Evolutionary conservation across 37 sponge, comb jelly and placozoan genomes (phyloP), one percentile per base, ranked within the genome.

Genomic region (Amphimedon queenslandica): DNA sequence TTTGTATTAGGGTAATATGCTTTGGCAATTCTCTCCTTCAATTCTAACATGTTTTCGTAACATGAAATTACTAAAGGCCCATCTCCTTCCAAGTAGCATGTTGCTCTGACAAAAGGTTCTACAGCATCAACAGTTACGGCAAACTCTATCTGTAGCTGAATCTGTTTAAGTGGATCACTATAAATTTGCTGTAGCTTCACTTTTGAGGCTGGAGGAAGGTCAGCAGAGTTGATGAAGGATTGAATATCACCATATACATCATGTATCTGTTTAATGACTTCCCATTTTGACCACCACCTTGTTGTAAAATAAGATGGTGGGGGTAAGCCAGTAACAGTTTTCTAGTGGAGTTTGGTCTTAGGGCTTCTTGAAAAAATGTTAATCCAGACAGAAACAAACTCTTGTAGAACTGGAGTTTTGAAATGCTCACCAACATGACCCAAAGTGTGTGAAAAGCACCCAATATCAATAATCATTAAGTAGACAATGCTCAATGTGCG

Each of bases 391-490:
- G n/a, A n/a, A n/a, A n/a, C n/a, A n/a, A n/a, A n/a, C n/a, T n/a
- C n/a, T n/a, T n/a, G n/a, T n/a, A n/a, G n/a, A n/a, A n/a, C n/a
- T n/a, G n/a, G n/a, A n/a, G n/a, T n/a, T n/a, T n/a, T n/a, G n/a
- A 84, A 77, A 6, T 77, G 65, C 18, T 77, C 67, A 11, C 84
- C 78, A 3, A 84, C 84, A 37, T 35, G 76, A 77, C 38, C 76
- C 23, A 47, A 77, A 76, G 73, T 84, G 78, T 23, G 78, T 76
- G n/a, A 66, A 76, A 84, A n/a, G 42, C 79, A 84, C 10, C 77
- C 55, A 11, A 71, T 28, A 5, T 71, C 72, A 71, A 43, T 41
- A n/a, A 75, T 41, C 16, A 35, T 5, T 63, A 39, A 25, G 34
- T 75, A 75, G 4, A 75, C 2, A 11, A 75, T 40, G 16, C 47